Evolutionary conservation across 2,888 invertebrate species (phyloP), one percentile per base, ranked within the genome.

Genomic region (Mythimna albipuncta): DNA sequence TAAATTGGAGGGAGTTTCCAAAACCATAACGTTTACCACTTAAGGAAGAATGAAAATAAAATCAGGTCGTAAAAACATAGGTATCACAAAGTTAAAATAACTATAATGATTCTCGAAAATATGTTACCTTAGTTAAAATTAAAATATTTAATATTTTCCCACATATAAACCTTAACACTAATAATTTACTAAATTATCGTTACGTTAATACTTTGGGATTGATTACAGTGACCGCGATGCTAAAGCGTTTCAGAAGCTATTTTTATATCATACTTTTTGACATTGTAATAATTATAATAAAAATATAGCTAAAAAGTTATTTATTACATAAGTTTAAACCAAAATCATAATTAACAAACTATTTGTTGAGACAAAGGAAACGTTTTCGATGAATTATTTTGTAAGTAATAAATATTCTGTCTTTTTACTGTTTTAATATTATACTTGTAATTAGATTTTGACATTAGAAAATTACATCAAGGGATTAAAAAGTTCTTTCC

Each of bases 101-200:
- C 59, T 61, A 65, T 82, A 59, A 78, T 73, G 62, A 61, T 84
- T 69, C 69, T 35, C 76, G 69, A 82, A 83, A 77, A 72, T 57
- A 70, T 63, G 59, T 69, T 65, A 63, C 57, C 63, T 64, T 69
- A 26, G 57, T 47, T 44, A 54, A 80, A 66, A 83, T 80, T 70
- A 81, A 75, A 75, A 75, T 65, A 74, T 59, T 65, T 38, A 44
- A 77, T 77, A 72, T 84, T 82, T 86, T 84, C 87, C 81, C 83
- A 87, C 81, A 74, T 75, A 75, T 32, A 62, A 72, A 59, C 21
- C 58, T 38, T 64, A 77, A 75, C 76, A 74, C 66, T 87, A 81
- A 85, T 83, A 81, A 91, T 89, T 89, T 90, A 72, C 70, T 72
- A 87, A 85, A 81, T 75, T 79, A 86, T 85, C 87, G 79, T 81